Percentiles rank a stretch among this genome's conserved stretches.
phyloP scores from a whole-genome alignment of 2,797 vertebrate genomes.

The Heteromormyrus szaboi region DNA sequence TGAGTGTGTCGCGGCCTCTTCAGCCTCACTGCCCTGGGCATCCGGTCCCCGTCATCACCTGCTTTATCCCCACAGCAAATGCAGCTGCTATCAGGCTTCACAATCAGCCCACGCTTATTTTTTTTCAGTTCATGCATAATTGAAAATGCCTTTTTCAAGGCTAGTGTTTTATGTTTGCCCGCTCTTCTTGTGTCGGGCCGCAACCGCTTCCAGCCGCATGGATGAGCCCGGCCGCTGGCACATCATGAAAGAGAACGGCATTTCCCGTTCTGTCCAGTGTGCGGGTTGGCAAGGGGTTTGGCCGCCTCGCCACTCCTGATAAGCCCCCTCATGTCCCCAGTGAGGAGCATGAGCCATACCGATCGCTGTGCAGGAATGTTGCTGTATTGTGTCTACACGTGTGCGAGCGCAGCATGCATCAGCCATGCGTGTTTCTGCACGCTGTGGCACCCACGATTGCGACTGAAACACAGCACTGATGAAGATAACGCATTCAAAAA shows the following conservation, averaged over 20 bases:
- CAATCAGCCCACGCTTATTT: background rate
- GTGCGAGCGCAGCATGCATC: conserved; percentile 18
- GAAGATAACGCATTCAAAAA: background rate
- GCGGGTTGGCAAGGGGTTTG: background rate
- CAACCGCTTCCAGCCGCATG: background rate
- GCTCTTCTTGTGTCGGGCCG: background rate
- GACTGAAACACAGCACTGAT: background rate
- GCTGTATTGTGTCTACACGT: background rate
- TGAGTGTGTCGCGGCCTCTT: background rate
- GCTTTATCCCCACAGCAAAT: background rate
- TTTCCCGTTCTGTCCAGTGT: background rate
- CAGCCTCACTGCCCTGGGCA: background rate
- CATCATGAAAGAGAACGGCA: background rate
- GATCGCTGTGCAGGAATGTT: background rate
- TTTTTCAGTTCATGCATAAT: background rate
- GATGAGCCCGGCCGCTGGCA: background rate
- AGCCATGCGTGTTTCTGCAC: background rate
- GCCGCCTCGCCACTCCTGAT: background rate
- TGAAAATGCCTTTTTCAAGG: conserved; percentile 1
- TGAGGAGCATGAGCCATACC: background rate
- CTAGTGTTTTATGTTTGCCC: background rate
- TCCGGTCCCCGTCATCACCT: background rate
- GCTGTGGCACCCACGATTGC: background rate
- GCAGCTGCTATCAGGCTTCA: background rate
- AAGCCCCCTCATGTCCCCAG: background rate